Base-by-base conservation (phyloP, 2,888 invertebrate genomes). In the Aphodius sticticus region DNA sequence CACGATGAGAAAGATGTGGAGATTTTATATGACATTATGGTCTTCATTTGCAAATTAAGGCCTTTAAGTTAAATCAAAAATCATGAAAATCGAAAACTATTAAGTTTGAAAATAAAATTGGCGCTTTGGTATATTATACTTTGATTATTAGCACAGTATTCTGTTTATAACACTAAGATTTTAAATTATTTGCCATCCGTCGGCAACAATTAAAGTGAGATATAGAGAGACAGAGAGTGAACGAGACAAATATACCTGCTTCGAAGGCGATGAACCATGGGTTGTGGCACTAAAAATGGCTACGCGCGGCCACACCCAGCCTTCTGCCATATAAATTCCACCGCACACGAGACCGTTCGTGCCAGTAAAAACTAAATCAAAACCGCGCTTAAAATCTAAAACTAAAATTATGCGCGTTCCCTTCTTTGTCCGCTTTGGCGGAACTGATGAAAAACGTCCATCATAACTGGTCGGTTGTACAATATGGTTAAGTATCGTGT, bases 221-320 rank as follows among this genome's bases (percentile, higher is more conserved):
- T 7, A 53, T 12, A 0, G 53, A 53, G 53, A 9, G 53, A 7
- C 53, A 53, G 53, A 53, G 12, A 37, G 69, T 69, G 69, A 69
- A 78, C 37, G 53, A 53, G 53, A 53, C 12, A 53, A 7, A 53
- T 53, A 12, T 53, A 53, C 53, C 53, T 53, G 53, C 53, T 53
- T 53, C 26, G 78, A 36, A 78, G 78, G 35, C 78, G 78, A 78
- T 78, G 78, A 78, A 78, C 78, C 70, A 70, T 53, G 53, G 53
- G 53, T 69, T 76, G 77, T 36, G 77, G 69, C 53, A 71, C 77
- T 80, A 80, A 80, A 80, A 80, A 80, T 80, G 80, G 80, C 80
- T 70, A 71, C 53, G 12, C 53, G 12, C 78, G 80, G 38, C 80
- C 80, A 80, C 80, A 80, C 80, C 80, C 80, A 80, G 77, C 16